A percentile compares a stretch with the other conserved stretches of the same genome.
These are phyloP conservation scores for Otocyon megalotis DNA, from an alignment of 2,113 vertebrate genomes.

Conservation along the genomic window DNA sequence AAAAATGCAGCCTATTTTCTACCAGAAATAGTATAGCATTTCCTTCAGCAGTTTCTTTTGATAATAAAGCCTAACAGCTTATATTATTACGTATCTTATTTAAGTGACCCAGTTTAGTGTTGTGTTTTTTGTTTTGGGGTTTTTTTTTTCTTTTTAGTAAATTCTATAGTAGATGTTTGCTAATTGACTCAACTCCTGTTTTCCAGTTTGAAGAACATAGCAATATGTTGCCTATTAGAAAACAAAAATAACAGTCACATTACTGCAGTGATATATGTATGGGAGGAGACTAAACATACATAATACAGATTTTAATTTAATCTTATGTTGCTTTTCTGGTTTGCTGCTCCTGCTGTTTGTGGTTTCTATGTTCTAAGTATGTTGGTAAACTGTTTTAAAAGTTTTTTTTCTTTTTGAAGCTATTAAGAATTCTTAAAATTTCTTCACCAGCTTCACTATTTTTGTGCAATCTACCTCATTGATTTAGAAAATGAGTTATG, in stretches of 20 bases:
- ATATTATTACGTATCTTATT: constrained; percentile 30
- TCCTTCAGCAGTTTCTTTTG: constrained; percentile 14
- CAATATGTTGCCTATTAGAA: background rate
- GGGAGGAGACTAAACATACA: background rate
- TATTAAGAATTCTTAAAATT: constrained; percentile 37
- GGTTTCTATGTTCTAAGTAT: constrained; percentile 54
- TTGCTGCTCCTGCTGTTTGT: background rate
- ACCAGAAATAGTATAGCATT: background rate
- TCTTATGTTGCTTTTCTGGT: constrained; percentile 43
- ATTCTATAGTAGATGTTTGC: constrained; percentile 22
- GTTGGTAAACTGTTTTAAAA: constrained; percentile 18
- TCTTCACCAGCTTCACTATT: constrained; percentile 18
- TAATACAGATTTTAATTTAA: constrained; percentile 51
- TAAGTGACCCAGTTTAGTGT: background rate
- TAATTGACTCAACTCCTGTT: background rate
- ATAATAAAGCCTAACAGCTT: constrained; percentile 3
- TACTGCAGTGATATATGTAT: background rate
- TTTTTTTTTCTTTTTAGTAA: constrained; percentile 36
- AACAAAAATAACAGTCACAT: constrained; percentile 25
- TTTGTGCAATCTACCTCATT: background rate
- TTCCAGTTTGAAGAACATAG: constrained; percentile 37
- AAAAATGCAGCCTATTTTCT: constrained; percentile 56
- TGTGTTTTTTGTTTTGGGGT: no score
- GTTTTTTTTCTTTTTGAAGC: background rate
- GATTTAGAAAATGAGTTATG: constrained; percentile 30